phyloP scores from a whole-genome alignment of 2,113 vertebrate species.

The Isichthys henryi region DNA sequence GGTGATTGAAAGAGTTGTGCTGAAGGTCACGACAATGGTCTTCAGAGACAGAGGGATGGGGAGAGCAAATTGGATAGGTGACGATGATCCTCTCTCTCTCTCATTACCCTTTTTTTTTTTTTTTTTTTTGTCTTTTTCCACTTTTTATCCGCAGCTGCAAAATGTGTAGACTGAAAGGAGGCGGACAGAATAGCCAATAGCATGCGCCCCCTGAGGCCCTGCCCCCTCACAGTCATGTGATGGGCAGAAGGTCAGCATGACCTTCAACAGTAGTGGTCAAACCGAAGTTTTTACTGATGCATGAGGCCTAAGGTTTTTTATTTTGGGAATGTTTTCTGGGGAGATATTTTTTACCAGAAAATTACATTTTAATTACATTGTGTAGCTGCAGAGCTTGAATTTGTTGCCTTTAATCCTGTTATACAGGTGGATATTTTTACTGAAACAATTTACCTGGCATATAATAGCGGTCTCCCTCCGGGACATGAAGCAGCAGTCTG shows the following conservation, averaged over 20 bases:
- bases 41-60: not conserved
- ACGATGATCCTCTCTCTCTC: not conserved
- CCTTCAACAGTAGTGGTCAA: not conserved
- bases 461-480: not conserved
- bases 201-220: not conserved
- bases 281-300: not conserved
- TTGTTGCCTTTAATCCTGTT: not conserved
- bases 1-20: not conserved
- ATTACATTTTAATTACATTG: not conserved
- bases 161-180: not conserved
- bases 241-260: not conserved
- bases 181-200: not conserved
- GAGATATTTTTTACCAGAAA: slow-evolving; percentile 7
- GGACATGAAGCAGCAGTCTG: not conserved
- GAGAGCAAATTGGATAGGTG: not conserved
- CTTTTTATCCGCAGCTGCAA: not conserved
- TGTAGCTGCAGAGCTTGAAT: not conserved
- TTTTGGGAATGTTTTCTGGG: not conserved
- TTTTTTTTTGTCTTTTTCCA: not conserved
- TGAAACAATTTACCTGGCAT: not conserved
- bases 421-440: slow-evolving; percentile 5
- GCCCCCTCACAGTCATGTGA: not conserved
- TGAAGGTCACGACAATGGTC: not conserved
- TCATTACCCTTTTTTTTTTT: not conserved
- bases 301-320: not conserved